Base-by-base conservation (phyloP, 2,888 invertebrate genomes). In the Plusia festucae region DNA sequence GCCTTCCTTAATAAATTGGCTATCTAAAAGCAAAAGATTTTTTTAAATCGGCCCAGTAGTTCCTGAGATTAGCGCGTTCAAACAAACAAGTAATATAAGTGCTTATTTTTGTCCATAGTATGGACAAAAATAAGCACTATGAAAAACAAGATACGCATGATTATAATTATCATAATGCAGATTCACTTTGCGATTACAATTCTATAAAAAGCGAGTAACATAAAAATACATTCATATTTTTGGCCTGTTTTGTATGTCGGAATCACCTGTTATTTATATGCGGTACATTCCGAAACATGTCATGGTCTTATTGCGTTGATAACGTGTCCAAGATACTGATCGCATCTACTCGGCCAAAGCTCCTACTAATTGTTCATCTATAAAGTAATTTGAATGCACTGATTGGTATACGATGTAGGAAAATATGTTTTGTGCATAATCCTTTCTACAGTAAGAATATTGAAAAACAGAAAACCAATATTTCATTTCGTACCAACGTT, bases 261-360 rank as follows among this genome's bases (percentile, higher is more conserved):
- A 70, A 73, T 76, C 76, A 73, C 62, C 76, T 73, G 76, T 76
- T 74, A 74, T 76, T 73, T 76, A 76, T 78, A 76, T 75, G 68
- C 78, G 75, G 68, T 63, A 49, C 68, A 68, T 78, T 75, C 70
- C 78, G 69, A 65, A 79, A 80, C 58, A 73, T 64, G 76, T 70
- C 81, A 78, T 59, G 81, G 73, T 73, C 81, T 76, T 68, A 53
- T 71, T 77, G 53, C 65, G 58, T 59, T 55, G 40, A 53, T 57
- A 66, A 51, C 30, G 65, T 61, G 72, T 73, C 71, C 61, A 60
- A 79, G 59, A 70, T 53, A 60, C 68, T 69, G 63, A 69, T 70
- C 66, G 66, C 62, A 60, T 62, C 53, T 60, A 49, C 65, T 18
- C 46, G 52, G 64, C 24, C 55, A 69, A 22, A 59, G 44, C 69